These are phyloP conservation scores for Andrena praecox DNA, from an alignment of 2,888 invertebrate species.

Conservation along the genomic window DNA sequence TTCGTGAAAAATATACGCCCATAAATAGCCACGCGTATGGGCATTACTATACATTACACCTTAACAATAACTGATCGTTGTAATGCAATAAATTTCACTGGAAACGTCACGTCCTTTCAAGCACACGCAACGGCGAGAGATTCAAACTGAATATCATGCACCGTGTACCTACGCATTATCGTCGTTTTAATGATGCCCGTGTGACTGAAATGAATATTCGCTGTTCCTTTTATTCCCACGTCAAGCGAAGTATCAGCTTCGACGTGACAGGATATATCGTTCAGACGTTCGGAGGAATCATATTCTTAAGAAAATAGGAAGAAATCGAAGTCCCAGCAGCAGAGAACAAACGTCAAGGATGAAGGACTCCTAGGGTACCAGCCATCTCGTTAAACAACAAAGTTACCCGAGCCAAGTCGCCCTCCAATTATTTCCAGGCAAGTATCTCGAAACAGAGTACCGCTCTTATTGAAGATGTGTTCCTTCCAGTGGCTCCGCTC, in stretches of 20 bases:
- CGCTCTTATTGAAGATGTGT: background rate
- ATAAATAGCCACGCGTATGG: slow-evolving; percentile 18
- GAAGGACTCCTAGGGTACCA: too few relatives aligned
- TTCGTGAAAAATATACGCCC: slow-evolving; percentile 17
- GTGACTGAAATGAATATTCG: background rate
- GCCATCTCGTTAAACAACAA: too few relatives aligned
- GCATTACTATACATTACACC: background rate
- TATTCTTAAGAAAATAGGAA: too few relatives aligned
- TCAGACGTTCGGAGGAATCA: too few relatives aligned
- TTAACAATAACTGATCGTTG: slow-evolving; percentile 39
- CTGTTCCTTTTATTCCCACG: background rate
- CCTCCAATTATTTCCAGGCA: too few relatives aligned
- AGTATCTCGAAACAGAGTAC: slow-evolving; percentile 2
- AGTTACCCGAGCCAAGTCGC: too few relatives aligned
- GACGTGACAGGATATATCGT: too few relatives aligned
- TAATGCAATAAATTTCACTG: slow-evolving; percentile 16
- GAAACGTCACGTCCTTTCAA: background rate
- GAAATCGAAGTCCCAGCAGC: too few relatives aligned
- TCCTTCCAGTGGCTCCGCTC: background rate
- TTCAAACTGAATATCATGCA: background rate
- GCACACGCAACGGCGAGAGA: background rate
- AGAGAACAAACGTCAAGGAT: too few relatives aligned
- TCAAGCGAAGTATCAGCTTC: too few relatives aligned
- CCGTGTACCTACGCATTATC: background rate
- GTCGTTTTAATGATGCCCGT: background rate